Evolutionary conservation across 2,113 vertebrate genomes (phyloP), one percentile per base, ranked within the genome.

Genomic region (Caranx melampygus): DNA sequence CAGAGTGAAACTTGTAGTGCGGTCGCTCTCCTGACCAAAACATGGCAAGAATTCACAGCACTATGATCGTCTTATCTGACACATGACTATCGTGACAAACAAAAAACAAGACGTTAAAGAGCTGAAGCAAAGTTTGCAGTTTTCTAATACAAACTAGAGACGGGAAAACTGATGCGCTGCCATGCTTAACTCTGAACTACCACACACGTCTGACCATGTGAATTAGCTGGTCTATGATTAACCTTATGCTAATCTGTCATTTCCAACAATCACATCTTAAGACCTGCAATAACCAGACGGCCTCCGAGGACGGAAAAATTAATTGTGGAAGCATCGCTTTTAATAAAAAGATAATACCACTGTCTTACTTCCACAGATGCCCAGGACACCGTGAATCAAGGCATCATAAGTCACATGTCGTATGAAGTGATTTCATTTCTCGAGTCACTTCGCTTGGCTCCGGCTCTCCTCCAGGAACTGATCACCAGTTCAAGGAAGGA

Each of bases 401-500:
- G 57, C 70, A 31, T 54, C 8, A 64, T 15, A 65, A 60, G 67
- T 21, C 61, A 33, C 45, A 20, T 35, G 44, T 55, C 66, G 15
- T 33, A 63, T 72, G 51, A 8, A 40, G 71, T n/a, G 73, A 33
- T 72, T 49, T 79, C 3, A 73, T 69, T 68, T 34, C 21, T 37
- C 2, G 4, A 73, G 44, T 78, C 75, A 26, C 47, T 80, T 76
- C 58, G 26, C 44, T 73, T 57, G 54, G 80, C 51, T 81, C 37
- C 33, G 45, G 31, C 72, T 63, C 55, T 82, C 72, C 78, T 84
- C 51, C 33, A 69, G 52, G 26, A 82, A 65, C 63, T 72, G 80
- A 87, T 79, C 73, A 66, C 33, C 52, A 64, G 81, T 81, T 89
- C 64, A 85, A 75, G 60, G 52, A 66, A 73, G 72, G 57, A 71